phyloP scores from a whole-genome alignment of 2,113 vertebrate genomes.

The Phycodurus eques region DNA sequence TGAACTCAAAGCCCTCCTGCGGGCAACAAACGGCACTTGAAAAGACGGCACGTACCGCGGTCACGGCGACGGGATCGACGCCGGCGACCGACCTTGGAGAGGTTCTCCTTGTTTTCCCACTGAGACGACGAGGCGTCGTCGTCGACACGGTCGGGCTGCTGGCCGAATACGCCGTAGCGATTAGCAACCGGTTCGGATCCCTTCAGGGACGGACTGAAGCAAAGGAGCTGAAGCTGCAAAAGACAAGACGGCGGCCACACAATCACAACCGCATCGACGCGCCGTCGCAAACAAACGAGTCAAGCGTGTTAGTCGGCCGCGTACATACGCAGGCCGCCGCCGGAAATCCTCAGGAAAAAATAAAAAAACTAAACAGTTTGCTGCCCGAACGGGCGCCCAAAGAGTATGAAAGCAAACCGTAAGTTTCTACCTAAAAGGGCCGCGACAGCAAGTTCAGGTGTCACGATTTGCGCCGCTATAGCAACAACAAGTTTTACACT shows the following conservation, averaged over 20 bases:
- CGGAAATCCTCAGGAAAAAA: no score
- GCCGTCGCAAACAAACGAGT: no score
- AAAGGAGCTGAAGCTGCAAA: constrained; percentile 78
- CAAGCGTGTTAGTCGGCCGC: neutral
- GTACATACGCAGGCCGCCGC: no score
- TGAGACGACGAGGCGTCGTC: constrained; percentile 4
- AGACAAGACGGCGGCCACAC: neutral
- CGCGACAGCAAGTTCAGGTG: no score
- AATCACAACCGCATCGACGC: neutral
- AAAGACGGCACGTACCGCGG: neutral
- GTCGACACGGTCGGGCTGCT: constrained; percentile 4
- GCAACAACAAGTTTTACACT: no score
- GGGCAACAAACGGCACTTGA: neutral
- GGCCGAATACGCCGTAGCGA: constrained; percentile 75
- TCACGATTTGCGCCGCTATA: no score
- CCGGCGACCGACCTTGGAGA: constrained; percentile 68
- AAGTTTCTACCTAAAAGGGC: no score
- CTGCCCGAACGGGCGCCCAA: no score
- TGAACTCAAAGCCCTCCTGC: constrained; percentile 92
- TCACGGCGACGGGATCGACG: constrained; percentile 10
- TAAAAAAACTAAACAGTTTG: no score
- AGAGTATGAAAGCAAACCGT: no score
- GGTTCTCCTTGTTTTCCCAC: constrained; percentile 86
- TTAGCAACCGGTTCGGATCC: constrained; percentile 71
- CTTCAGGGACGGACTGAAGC: constrained; percentile 83